Evolutionary conservation across 2,888 invertebrate species (phyloP).

Genomic region (Drosophila crucigera): DNA sequence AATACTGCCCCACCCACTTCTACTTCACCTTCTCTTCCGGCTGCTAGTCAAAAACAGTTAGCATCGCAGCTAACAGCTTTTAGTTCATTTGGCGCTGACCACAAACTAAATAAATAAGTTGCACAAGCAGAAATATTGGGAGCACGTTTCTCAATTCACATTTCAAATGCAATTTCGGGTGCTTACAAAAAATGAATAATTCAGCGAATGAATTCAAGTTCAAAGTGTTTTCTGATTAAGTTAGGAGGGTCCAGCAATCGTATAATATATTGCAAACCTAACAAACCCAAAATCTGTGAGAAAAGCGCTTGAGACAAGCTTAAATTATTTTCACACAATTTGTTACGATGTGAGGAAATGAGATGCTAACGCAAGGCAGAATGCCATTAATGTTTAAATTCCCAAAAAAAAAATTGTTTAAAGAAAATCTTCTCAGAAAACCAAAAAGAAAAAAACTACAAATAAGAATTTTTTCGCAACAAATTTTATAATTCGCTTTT

Average conservation of each 20-base stretch:
- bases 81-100: not conserved
- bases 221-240: constrained; percentile 15
- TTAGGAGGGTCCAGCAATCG: not conserved
- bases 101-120: not conserved
- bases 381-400: not conserved
- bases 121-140: not conserved
- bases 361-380: not conserved
- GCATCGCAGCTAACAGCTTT: not conserved
- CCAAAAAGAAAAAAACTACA: not conserved
- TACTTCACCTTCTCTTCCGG: not conserved
- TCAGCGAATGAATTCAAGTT: constrained; percentile 10
- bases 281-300: not conserved
- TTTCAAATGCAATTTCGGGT: not conserved
- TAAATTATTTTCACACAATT: not conserved
- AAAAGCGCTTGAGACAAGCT: not conserved
- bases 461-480: not conserved
- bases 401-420: not conserved
- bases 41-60: not conserved
- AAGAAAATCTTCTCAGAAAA: not conserved
- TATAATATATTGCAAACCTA: not conserved
- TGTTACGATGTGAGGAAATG: not conserved
- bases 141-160: constrained; percentile 4
- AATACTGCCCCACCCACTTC: not conserved
- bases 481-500: not conserved
- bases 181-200: constrained; percentile 23